A percentile compares a stretch with the other conserved stretches of the same genome.
Evolutionary conservation across 2,888 invertebrate species (phyloP).

Genomic region (Callimorpha dominula): DNA sequence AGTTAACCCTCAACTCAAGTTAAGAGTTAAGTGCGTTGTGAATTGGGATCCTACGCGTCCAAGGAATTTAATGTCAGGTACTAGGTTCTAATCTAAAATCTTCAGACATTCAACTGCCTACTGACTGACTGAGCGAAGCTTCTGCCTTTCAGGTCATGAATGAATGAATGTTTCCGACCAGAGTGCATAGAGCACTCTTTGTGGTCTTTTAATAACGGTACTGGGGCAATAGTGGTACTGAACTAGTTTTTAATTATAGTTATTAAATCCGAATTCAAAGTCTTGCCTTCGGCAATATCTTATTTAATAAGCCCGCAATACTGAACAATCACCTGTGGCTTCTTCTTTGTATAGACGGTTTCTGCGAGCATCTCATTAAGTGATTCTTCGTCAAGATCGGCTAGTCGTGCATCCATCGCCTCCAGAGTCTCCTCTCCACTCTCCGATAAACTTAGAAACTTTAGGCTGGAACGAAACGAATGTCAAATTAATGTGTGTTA

Average conservation of each 20-base stretch:
- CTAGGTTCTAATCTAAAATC: not conserved
- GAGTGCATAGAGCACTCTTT: no score
- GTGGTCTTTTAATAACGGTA: not conserved
- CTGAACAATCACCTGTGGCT: slow-evolving; percentile 54
- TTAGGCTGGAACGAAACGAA: slow-evolving; percentile 79
- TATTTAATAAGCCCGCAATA: not conserved
- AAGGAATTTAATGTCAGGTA: no score
- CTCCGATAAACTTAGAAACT: slow-evolving; percentile 87
- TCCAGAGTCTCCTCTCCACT: slow-evolving; percentile 66
- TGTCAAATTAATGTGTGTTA: no score
- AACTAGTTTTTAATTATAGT: no score
- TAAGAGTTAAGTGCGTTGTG: no score
- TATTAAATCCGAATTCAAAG: no score
- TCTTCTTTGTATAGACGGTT: slow-evolving; percentile 63
- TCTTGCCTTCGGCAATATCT: no score
- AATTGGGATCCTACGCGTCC: not conserved
- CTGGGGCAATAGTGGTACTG: no score
- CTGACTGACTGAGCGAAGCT: not conserved
- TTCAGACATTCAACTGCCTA: not conserved
- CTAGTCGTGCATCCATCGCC: slow-evolving; percentile 56
- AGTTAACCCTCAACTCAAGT: not conserved
- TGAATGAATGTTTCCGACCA: no score
- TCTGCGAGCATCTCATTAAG: slow-evolving; percentile 61
- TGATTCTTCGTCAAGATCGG: slow-evolving; percentile 63
- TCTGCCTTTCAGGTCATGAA: not conserved